Evolutionary conservation across 2,113 vertebrate species (phyloP).

Genomic region (Ornithorhynchus anatinus): DNA sequence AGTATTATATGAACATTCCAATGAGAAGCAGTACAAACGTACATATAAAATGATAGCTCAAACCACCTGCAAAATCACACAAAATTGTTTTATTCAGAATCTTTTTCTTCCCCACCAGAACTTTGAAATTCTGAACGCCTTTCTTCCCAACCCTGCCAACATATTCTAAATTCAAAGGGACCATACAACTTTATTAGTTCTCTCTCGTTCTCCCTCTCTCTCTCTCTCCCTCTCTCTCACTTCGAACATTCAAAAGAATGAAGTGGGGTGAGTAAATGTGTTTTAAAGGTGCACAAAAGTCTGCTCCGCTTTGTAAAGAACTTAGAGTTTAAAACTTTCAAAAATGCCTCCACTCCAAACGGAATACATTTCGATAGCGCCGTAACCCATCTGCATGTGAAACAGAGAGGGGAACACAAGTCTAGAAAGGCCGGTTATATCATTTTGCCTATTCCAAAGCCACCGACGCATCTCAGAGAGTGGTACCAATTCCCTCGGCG

Average conservation of each 20-base stretch:
- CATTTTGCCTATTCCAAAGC: conserved; percentile 15
- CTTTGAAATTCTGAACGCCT: conserved; percentile 76
- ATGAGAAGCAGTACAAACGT: conserved; percentile 84
- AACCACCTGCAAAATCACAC: conserved; percentile 87
- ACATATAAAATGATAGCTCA: conserved; percentile 86
- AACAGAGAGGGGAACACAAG: conserved; percentile 22
- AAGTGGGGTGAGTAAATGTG: conserved; percentile 50
- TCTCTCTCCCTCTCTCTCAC: too few relatives aligned
- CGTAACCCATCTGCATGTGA: conserved; percentile 1
- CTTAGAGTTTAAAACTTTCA: conserved; percentile 65
- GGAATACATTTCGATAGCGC: conserved; percentile 9
- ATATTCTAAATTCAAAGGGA: conserved; percentile 74
- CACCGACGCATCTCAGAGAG: neutral
- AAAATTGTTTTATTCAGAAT: conserved; percentile 86
- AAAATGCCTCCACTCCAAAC: conserved; percentile 44
- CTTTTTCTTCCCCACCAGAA: conserved; percentile 77
- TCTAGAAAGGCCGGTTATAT: neutral
- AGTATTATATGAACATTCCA: conserved; percentile 88
- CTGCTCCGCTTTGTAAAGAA: conserved; percentile 21
- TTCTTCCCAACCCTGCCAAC: conserved; percentile 76
- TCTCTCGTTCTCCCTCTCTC: too few relatives aligned
- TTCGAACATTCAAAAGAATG: conserved; percentile 63
- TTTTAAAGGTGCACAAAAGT: conserved; percentile 63
- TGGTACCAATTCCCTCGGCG: neutral
- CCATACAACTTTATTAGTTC: conserved; percentile 73